phyloP scores from a whole-genome alignment of 2,113 vertebrate genomes.

The Dasyprocta punctata region DNA sequence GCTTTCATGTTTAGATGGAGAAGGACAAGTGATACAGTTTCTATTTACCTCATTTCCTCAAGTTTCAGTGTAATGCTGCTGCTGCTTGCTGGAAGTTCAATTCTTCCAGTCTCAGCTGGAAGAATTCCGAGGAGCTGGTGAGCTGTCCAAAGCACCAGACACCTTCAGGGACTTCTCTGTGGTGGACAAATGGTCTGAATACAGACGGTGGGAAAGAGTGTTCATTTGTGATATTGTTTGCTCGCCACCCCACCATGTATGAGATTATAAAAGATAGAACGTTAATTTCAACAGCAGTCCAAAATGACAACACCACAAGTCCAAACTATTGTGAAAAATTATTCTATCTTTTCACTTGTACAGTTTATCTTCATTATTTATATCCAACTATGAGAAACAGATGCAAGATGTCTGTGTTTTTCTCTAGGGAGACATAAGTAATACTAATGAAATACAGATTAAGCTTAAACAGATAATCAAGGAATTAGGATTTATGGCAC shows the following conservation, averaged over 20 bases:
- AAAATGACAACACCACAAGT: background rate
- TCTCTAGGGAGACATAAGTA: slow-evolving; percentile 78
- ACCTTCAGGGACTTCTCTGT: background rate
- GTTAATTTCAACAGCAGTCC: slow-evolving; percentile 39
- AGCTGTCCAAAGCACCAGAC: background rate
- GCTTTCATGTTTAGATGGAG: background rate
- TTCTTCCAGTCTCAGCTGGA: slow-evolving; percentile 24
- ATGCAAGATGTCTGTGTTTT: slow-evolving; percentile 73
- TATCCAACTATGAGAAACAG: slow-evolving; percentile 78
- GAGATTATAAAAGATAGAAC: slow-evolving; percentile 42
- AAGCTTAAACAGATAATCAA: slow-evolving; percentile 78
- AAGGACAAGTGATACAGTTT: slow-evolving; percentile 34
- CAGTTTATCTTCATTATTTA: slow-evolving; percentile 74
- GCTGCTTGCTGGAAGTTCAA: background rate
- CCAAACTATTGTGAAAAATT: slow-evolving; percentile 69
- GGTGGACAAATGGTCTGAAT: background rate
- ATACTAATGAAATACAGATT: slow-evolving; percentile 81
- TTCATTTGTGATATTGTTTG: background rate
- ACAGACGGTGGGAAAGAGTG: background rate
- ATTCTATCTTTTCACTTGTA: slow-evolving; percentile 52
- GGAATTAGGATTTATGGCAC: slow-evolving; percentile 78
- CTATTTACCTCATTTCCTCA: slow-evolving; percentile 6
- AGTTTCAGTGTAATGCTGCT: background rate
- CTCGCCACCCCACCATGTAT: background rate
- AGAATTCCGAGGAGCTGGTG: background rate